Conservation (phyloP, 2,113 vertebrate species). For the Syngnathus typhle region DNA sequence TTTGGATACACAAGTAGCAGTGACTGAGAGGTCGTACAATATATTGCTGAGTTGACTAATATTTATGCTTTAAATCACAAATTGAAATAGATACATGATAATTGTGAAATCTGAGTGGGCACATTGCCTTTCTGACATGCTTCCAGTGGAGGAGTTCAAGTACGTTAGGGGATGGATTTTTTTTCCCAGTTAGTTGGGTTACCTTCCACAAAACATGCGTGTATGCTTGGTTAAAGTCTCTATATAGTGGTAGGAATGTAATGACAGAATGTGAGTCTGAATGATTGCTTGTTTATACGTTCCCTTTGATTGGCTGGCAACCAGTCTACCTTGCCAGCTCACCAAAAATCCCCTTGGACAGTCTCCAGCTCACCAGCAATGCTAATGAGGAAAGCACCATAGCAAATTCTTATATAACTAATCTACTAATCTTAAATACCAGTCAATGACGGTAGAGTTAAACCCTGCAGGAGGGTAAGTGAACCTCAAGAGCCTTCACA, state of each 20-base stretch:
- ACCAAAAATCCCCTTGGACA: not conserved
- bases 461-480: not conserved
- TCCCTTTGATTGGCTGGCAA: too few relatives aligned
- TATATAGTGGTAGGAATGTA: too few relatives aligned
- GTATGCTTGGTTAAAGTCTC: too few relatives aligned
- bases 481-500: not conserved
- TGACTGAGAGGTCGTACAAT: not conserved
- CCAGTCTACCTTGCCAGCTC: not conserved
- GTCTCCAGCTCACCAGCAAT: not conserved
- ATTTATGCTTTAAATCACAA: not conserved
- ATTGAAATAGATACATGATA: not conserved
- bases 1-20: constrained; percentile 16
- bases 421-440: not conserved
- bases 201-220: too few relatives aligned
- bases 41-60: not conserved
- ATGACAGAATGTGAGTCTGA: too few relatives aligned
- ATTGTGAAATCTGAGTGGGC: too few relatives aligned
- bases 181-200: too few relatives aligned
- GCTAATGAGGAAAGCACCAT: not conserved
- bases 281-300: too few relatives aligned
- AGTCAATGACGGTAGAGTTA: not conserved
- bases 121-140: not conserved
- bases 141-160: not conserved
- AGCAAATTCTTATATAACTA: not conserved
- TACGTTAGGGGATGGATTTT: too few relatives aligned